Evolutionary conservation across 2,888 invertebrate species (phyloP).

Genomic region (Homarus gammarus): DNA sequence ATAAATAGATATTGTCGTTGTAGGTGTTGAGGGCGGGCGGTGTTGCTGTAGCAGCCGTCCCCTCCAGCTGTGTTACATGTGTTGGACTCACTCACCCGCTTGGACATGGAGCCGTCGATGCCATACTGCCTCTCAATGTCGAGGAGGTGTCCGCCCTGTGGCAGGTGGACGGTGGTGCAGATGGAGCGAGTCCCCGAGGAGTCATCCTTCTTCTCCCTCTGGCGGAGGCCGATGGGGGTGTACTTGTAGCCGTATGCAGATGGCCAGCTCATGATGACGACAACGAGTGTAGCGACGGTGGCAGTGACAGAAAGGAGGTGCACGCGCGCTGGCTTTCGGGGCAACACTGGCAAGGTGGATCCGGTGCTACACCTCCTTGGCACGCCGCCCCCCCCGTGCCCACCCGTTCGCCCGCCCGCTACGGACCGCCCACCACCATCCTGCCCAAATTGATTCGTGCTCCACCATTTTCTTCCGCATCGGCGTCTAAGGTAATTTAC

Average conservation of each 20-base stretch:
- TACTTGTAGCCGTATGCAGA: conserved; percentile 76
- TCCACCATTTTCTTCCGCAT: not conserved
- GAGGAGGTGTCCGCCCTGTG: conserved; percentile 74
- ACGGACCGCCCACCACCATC: conserved; percentile 15
- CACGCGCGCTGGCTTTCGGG: conserved; percentile 54
- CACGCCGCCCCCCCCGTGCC: conserved; percentile 34
- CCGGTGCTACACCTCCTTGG: conserved; percentile 49
- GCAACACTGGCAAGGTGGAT: conserved; percentile 50
- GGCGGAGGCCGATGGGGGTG: conserved; percentile 76
- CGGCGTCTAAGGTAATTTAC: not conserved
- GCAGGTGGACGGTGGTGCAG: conserved; percentile 75
- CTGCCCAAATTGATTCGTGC: conserved; percentile 24
- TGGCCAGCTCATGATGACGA: conserved; percentile 75
- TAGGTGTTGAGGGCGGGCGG: conserved; percentile 1
- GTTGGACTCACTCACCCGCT: conserved; percentile 73
- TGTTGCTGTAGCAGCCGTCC: not conserved
- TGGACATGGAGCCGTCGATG: conserved; percentile 73
- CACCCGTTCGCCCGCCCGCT: conserved; percentile 23
- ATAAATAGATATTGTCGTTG: not conserved
- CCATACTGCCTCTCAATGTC: conserved; percentile 75
- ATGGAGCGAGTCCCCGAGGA: conserved; percentile 67
- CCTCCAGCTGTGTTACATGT: not conserved
- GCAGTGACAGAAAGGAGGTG: conserved; percentile 37
- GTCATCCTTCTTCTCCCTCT: conserved; percentile 75
- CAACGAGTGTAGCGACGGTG: conserved; percentile 36